Conservation (phyloP, 1,140 invertebrate species). For the Andricus grossulariae region DNA sequence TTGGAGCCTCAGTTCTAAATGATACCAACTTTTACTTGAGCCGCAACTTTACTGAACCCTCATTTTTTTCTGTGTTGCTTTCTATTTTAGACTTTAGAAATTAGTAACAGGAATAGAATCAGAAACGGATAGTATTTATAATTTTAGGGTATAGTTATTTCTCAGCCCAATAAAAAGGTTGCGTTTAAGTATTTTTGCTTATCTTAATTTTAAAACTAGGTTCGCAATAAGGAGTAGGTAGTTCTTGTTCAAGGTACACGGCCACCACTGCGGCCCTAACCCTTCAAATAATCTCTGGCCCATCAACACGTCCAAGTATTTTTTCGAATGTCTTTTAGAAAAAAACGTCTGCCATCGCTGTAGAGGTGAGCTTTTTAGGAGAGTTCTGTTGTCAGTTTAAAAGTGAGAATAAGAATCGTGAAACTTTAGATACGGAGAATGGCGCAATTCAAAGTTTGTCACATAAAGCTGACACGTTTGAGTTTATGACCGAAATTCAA, state of each 20-base stretch:
- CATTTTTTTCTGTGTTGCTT: too few species aligned
- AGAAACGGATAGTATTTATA: neutral
- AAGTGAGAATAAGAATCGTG: neutral
- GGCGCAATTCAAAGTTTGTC: slow-evolving; percentile 16
- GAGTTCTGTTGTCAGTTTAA: neutral
- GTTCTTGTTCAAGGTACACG: neutral
- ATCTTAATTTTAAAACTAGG: neutral
- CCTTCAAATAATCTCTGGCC: slow-evolving; percentile 18
- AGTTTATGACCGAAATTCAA: neutral
- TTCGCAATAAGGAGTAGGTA: neutral
- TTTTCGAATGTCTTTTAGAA: neutral
- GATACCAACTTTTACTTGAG: too few species aligned
- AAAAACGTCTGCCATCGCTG: neutral
- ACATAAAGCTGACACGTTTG: neutral
- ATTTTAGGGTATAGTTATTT: neutral
- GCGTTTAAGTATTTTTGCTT: neutral
- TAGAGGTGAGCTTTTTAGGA: neutral
- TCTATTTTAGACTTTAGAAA: neutral
- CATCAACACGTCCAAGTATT: slow-evolving; percentile 1
- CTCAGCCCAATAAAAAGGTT: neutral
- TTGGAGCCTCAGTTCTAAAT: too few species aligned
- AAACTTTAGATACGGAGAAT: slow-evolving; percentile 14
- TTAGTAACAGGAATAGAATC: neutral
- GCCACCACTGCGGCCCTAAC: neutral
- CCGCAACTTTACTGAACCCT: too few species aligned